These are phyloP conservation scores for Lobophora halterata DNA, from an alignment of 2,888 invertebrate genomes.

Conservation along the genomic window DNA sequence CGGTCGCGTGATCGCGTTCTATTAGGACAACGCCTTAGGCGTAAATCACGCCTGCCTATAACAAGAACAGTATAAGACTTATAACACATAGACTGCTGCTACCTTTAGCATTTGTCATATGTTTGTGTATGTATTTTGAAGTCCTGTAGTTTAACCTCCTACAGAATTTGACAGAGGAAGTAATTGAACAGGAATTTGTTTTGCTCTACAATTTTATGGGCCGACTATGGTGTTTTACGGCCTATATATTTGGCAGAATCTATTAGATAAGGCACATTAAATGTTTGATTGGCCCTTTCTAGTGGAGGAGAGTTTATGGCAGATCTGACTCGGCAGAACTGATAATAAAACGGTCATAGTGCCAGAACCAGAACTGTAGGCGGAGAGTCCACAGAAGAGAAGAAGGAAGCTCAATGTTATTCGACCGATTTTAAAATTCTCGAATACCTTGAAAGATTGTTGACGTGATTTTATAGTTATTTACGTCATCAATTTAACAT, in stretches of 20 bases:
- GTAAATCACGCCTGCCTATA: too few relatives aligned
- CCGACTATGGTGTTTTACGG: constrained; percentile 22
- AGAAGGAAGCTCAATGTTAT: too few relatives aligned
- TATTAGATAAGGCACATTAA: constrained; percentile 21
- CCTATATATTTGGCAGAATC: constrained; percentile 17
- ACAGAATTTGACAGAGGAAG: constrained; percentile 17
- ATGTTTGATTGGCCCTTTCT: constrained; percentile 12
- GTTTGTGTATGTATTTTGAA: not conserved
- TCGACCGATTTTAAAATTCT: too few relatives aligned
- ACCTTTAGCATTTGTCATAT: not conserved
- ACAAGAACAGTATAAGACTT: too few relatives aligned
- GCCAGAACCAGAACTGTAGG: too few relatives aligned
- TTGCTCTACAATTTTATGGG: constrained; percentile 26
- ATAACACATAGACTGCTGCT: too few relatives aligned
- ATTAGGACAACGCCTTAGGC: too few relatives aligned
- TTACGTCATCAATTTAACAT: too few relatives aligned
- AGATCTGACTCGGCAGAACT: constrained; percentile 16
- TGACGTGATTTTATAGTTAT: too few relatives aligned
- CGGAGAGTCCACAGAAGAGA: not conserved
- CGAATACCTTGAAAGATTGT: too few relatives aligned
- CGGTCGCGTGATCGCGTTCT: too few relatives aligned
- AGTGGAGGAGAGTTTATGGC: constrained; percentile 9
- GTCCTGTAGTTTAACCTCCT: not conserved
- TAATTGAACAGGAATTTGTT: constrained; percentile 32
- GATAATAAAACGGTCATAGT: constrained; percentile 17